These are phyloP conservation scores for Epiblema foenella DNA, from an alignment of 2,888 invertebrate genomes.

Conservation along the genomic window DNA sequence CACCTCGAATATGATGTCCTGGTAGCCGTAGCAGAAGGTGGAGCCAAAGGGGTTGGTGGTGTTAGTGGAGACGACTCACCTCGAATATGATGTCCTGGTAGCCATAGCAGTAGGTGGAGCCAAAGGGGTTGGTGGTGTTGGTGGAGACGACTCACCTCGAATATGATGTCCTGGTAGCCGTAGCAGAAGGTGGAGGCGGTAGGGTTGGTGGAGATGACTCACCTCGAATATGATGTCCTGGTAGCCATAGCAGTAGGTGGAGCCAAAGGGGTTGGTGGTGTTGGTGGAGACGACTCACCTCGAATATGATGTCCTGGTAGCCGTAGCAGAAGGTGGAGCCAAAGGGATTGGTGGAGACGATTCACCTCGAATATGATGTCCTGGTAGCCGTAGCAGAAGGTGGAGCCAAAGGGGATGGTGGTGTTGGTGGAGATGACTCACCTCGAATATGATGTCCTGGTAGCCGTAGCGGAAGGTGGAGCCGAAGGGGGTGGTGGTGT, in stretches of 20 bases:
- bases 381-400: constrained; percentile 94
- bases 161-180: constrained; percentile 75
- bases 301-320: constrained; percentile 7
- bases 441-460: too few relatives aligned
- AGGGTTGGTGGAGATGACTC: constrained; percentile 90
- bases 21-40: too few relatives aligned
- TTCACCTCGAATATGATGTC: constrained; percentile 10
- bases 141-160: neutral
- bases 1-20: too few relatives aligned
- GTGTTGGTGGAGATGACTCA: constrained; percentile 95
- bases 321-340: neutral
- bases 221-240: constrained; percentile 24
- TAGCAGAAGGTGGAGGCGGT: constrained; percentile 99
- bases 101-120: constrained; percentile 98
- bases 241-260: constrained; percentile 97
- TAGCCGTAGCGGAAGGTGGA: too few relatives aligned
- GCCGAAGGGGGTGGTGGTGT: too few relatives aligned
- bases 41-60: too few relatives aligned
- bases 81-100: constrained; percentile 4
- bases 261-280: constrained; percentile 98
- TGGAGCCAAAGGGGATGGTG: constrained; percentile 98
- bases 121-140: constrained; percentile 94
- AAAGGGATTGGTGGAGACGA: neutral
- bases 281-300: constrained; percentile 89
- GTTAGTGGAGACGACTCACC: too few relatives aligned